Evolutionary conservation across 2,113 vertebrate genomes (phyloP).

Genomic region (Alethe castanea): DNA sequence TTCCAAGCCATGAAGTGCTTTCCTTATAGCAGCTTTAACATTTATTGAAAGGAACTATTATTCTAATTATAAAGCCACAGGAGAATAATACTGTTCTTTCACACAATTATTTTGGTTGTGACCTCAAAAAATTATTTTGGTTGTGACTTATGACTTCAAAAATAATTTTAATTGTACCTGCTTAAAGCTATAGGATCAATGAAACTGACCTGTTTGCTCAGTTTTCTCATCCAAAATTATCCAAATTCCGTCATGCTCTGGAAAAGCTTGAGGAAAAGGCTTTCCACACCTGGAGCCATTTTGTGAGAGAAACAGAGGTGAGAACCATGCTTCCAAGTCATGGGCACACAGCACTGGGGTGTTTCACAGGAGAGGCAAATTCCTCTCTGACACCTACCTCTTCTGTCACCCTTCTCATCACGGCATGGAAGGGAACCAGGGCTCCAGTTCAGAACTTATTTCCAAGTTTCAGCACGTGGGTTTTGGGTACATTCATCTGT

Average conservation of each 20-base stretch:
- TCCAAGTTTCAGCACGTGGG: neutral
- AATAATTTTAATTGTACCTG: neutral
- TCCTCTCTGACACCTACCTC: neutral
- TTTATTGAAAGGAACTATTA: neutral
- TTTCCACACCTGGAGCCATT: neutral
- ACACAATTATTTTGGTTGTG: neutral
- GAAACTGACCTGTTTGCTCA: neutral
- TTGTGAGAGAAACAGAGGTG: neutral
- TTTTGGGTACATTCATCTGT: neutral
- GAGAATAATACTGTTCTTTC: neutral
- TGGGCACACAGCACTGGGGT: neutral
- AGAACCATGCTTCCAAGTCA: neutral
- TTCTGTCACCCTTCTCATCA: neutral
- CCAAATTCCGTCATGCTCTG: fast-evolving
- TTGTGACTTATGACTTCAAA: neutral
- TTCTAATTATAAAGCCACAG: neutral
- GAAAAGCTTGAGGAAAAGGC: neutral
- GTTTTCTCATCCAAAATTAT: neutral
- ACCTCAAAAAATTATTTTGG: neutral
- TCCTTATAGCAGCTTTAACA: neutral
- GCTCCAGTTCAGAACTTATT: neutral
- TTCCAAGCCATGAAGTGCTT: neutral
- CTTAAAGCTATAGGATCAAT: neutral
- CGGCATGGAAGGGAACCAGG: neutral
- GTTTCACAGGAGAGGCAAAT: neutral